Percentiles rank a stretch among this genome's conserved stretches.
These are phyloP conservation scores for Chlorocebus sabaeus DNA, from an alignment of 2,113 vertebrate genomes.

Conservation along the genomic window DNA sequence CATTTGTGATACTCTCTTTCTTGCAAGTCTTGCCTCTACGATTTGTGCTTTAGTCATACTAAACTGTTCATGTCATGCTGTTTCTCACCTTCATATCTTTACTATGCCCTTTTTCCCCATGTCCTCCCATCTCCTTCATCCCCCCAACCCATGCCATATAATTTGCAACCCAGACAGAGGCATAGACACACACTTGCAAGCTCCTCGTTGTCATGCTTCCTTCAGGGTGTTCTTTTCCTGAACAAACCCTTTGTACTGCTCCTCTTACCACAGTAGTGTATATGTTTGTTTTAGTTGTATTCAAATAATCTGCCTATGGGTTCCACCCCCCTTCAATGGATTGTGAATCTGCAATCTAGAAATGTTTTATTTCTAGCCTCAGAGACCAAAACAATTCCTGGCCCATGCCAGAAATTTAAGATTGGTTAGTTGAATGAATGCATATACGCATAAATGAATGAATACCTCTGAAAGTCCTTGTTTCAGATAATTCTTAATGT, in stretches of 20 bases:
- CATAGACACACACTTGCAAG: not conserved
- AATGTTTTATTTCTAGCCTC: not conserved
- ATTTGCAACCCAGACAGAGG: not conserved
- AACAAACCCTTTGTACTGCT: not conserved
- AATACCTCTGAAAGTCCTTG: conserved; percentile 21
- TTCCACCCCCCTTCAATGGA: not conserved
- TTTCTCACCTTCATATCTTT: not conserved
- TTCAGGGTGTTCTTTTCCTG: not conserved
- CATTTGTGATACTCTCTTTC: not conserved
- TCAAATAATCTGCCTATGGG: not conserved
- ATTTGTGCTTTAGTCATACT: not conserved
- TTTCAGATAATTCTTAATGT: conserved; percentile 18
- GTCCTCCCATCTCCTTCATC: not conserved
- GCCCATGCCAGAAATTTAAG: not conserved
- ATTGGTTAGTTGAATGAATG: not conserved
- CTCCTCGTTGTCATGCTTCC: not conserved
- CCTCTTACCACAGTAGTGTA: not conserved
- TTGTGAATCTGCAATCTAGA: not conserved
- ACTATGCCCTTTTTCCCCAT: not conserved
- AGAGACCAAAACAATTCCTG: not conserved
- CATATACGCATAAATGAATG: not conserved
- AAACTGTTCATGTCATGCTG: not conserved
- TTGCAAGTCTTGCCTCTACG: not conserved
- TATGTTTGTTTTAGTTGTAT: not conserved
- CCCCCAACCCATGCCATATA: not conserved